Evolutionary conservation across 2,888 invertebrate species (phyloP).

Genomic region (Palloptera scutellata): DNA sequence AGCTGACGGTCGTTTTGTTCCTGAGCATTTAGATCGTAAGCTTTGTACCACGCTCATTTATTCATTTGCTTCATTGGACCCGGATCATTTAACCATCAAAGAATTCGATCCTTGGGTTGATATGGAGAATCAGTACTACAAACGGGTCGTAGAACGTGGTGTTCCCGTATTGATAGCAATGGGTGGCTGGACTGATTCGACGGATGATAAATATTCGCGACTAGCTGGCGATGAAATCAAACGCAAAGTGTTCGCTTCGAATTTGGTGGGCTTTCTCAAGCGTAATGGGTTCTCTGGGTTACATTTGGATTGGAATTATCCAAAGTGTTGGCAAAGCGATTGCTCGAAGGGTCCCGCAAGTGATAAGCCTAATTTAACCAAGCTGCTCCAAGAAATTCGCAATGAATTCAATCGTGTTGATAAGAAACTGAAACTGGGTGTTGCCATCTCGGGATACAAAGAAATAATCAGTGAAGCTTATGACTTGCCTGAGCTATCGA

Average conservation of each 20-base stretch:
- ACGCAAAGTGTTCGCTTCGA: constrained; percentile 75
- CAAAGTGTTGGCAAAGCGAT: constrained; percentile 91
- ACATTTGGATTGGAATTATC: constrained; percentile 95
- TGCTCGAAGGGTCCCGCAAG: constrained; percentile 81
- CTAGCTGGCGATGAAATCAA: constrained; percentile 74
- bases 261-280: constrained; percentile 75
- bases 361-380: constrained; percentile 81
- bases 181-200: constrained; percentile 96
- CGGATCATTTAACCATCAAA: constrained; percentile 77
- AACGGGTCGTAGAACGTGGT: constrained; percentile 75
- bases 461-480: constrained; percentile 89
- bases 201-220: constrained; percentile 85
- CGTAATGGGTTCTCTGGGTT: constrained; percentile 84
- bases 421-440: constrained; percentile 75
- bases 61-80: constrained; percentile 87
- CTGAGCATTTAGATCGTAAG: constrained; percentile 81
- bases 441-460: constrained; percentile 88
- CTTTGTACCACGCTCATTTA: constrained; percentile 90
- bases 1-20: constrained; percentile 83
- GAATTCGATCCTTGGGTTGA: constrained; percentile 90
- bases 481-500: constrained; percentile 76
- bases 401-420: constrained; percentile 53
- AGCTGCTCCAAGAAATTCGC: constrained; percentile 72
- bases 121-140: constrained; percentile 84
- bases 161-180: constrained; percentile 78